Base-by-base conservation (phyloP, 2,113 vertebrate species). In the Pedionomus torquatus region DNA sequence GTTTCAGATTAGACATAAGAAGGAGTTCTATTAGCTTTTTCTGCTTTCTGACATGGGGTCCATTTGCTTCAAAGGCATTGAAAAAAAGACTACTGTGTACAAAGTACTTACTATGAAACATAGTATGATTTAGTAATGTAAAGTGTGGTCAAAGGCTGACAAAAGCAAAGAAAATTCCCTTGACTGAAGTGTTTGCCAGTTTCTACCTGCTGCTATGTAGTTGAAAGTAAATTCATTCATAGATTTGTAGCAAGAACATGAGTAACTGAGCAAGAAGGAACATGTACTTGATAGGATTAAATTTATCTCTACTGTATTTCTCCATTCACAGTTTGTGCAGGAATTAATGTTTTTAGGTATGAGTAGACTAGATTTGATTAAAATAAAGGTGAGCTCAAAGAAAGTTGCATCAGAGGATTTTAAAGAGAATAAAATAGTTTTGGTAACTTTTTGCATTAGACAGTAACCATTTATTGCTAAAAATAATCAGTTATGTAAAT, bases 1-100 rank as follows among this genome's bases (percentile, higher is more conserved):
- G 54, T 94, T 97, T 88, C 63, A 89, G 46, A 64, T 91, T 82
- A 90, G 43, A 49, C 17, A 70, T 51, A 68, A 94, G 63, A 93
- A 72, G 81, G 25, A 17, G 3, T 72, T 68, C 41, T 28, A 65
- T 80, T n/a, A 64, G 15, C 44, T 91, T 82, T 70, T 90, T 74
- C 25, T 83, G 7, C 60, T 93, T 93, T 81, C 68, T 41, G 65
- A 52, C 37, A 86, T 8, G 17, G 55, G 43, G 23, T 89, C 84
- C 4, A 37, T 81, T 88, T 96, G 11, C 49, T 83, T 96, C 71
- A 90, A 39, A 95, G 84, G 70, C 37, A 70, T 15, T 78, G 49
- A 43, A 85, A 72, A 75, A 91, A 71, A 82, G 35, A 77, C 18
- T 89, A 65, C 33, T 69, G 21, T 93, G 35, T 80, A 76, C n/a